Conservation (phyloP, 2,888 invertebrate species). For the Drosophila anomelani region DNA sequence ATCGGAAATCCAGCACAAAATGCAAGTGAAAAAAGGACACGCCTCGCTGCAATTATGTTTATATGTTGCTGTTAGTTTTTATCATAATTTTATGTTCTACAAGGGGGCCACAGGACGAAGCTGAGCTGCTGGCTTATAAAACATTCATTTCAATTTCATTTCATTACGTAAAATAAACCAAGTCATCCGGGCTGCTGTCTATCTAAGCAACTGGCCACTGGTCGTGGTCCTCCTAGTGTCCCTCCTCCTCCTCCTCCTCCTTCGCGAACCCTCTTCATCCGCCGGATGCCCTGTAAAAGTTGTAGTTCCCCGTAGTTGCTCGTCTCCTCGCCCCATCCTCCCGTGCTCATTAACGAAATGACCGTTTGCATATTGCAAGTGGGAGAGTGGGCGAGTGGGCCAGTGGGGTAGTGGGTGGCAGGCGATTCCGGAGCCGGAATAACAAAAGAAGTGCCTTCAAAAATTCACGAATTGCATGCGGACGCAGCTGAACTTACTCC, state of each 20-base stretch:
- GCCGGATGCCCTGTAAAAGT: constrained; percentile 73
- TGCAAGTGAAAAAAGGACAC: background rate
- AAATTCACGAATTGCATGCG: constrained; percentile 74
- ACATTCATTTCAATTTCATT: constrained; percentile 81
- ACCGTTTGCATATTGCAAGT: constrained; percentile 78
- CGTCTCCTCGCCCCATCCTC: constrained; percentile 15
- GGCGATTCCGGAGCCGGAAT: constrained; percentile 31
- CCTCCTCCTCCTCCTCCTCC: constrained; percentile 2
- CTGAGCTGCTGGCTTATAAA: constrained; percentile 66
- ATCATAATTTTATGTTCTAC: constrained; percentile 40
- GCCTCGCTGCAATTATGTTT: constrained; percentile 14
- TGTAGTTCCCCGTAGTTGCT: constrained; percentile 37
- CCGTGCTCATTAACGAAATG: constrained; percentile 82
- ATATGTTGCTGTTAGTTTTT: constrained; percentile 34
- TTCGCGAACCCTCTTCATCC: constrained; percentile 50
- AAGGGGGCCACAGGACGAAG: background rate
- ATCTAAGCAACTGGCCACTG: constrained; percentile 46
- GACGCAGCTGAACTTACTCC: constrained; percentile 47
- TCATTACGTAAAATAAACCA: constrained; percentile 78
- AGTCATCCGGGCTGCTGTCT: constrained; percentile 64
- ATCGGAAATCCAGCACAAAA: constrained; percentile 23
- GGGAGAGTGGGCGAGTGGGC: background rate
- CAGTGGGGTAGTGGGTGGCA: background rate
- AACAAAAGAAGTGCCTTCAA: constrained; percentile 70
- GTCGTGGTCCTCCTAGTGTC: constrained; percentile 19